Conservation (phyloP, 2,888 invertebrate species). For the Adelognathus sp. region DNA sequence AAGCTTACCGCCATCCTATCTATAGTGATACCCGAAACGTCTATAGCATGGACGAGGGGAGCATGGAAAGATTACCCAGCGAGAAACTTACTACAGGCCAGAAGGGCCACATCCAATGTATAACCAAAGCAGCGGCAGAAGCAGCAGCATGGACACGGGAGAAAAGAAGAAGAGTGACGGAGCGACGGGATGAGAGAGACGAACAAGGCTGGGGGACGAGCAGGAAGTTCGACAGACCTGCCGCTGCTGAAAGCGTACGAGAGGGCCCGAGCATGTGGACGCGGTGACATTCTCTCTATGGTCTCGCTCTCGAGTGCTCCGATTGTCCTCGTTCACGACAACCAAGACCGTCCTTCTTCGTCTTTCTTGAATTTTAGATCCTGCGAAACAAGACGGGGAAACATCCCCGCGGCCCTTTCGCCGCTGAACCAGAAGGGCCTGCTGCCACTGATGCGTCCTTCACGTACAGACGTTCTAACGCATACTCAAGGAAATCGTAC, state of each 20-base stretch:
- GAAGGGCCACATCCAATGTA: constrained; percentile 5
- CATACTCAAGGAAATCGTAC: too few relatives aligned
- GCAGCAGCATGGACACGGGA: constrained; percentile 27
- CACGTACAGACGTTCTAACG: too few relatives aligned
- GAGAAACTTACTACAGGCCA: constrained; percentile 48
- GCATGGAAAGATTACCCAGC: constrained; percentile 17
- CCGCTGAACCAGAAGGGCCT: constrained; percentile 28
- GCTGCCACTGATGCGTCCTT: constrained; percentile 32
- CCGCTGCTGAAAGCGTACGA: constrained; percentile 56
- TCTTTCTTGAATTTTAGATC: constrained; percentile 36
- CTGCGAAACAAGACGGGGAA: constrained; percentile 31
- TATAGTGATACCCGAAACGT: constrained; percentile 2
- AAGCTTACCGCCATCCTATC: constrained; percentile 14
- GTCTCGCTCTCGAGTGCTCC: constrained; percentile 61
- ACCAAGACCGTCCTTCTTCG: constrained; percentile 44
- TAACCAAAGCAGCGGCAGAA: background rate
- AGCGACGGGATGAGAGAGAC: constrained; percentile 8
- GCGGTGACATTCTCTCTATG: constrained; percentile 72
- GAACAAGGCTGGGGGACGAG: constrained; percentile 44
- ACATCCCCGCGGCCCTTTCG: constrained; percentile 40
- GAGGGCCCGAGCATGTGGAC: constrained; percentile 63
- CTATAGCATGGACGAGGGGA: constrained; percentile 26
- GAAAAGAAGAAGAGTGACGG: constrained; percentile 36
- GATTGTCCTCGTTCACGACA: constrained; percentile 59
- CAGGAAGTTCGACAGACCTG: constrained; percentile 74